Evolutionary conservation across 1,140 invertebrate genomes (phyloP), one percentile per base, ranked within the genome.

Genomic region (Drosophila sturtevanti): DNA sequence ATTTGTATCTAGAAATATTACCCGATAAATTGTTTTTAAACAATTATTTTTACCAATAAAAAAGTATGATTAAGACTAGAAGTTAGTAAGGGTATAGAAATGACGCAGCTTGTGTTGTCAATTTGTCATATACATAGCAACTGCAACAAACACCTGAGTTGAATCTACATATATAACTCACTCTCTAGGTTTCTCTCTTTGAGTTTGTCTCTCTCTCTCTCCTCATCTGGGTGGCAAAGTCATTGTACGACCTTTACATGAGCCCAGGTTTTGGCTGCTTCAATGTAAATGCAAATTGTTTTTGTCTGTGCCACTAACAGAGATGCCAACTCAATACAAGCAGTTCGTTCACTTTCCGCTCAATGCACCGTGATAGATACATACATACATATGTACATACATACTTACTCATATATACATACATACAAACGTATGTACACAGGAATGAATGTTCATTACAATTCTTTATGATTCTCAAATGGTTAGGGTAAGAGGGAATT

Each of bases 191-290:
- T 11, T 6, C 11, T 48, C 34, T 56, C 51, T 18, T 7, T 31
- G 27, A 31, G 4, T 31, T 6, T 24, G 22, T 24, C 37, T n/a
- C 51, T 61, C 24, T 35, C 22, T 38, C 58, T 41, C 4, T 41
- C 21, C 24, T 6, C 2, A 2, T 67, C 34, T 24, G 48, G 31
- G 44, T 27, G 27, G 44, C 52, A 79, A 82, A 81, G 75, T 82
- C 79, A 79, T 76, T 82, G 65, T 72, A 66, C 75, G 75, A 82
- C 79, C 80, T 82, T 82, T 81, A 72, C 62, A 76, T 69, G 68
- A 69, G 58, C 37, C 68, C 41, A 75, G 69, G 54, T 56, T 65
- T 72, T 86, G 56, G 54, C 56, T 75, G 7, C 16, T 48, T 48
- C 16, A 48, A 48, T 48, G 41, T 21, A 66, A 69, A 59, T 74